Percentiles rank a stretch among this genome's conserved stretches.
phyloP scores from a whole-genome alignment of 2,113 vertebrate genomes.

The Chionomys nivalis region DNA sequence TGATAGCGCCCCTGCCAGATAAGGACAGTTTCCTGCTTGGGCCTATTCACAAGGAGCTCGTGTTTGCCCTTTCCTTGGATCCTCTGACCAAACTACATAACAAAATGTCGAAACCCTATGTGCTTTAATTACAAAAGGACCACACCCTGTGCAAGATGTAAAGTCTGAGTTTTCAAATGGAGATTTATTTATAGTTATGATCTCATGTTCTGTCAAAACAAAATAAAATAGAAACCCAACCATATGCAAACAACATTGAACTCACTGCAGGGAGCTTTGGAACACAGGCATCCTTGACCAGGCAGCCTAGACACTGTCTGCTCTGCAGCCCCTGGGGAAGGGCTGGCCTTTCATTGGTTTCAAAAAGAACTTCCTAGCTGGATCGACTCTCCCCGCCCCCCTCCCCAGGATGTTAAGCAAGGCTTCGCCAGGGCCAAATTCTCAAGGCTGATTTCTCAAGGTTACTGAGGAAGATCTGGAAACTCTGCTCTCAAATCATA shows the following conservation, averaged over 20 bases:
- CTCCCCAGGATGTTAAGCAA: slow-evolving; percentile 44
- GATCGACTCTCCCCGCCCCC: not conserved
- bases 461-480: slow-evolving; percentile 57
- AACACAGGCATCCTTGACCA: slow-evolving; percentile 31
- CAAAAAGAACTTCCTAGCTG: slow-evolving; percentile 69
- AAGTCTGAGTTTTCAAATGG: slow-evolving; percentile 80
- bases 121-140: slow-evolving; percentile 75
- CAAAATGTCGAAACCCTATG: slow-evolving; percentile 59
- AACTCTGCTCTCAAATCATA: slow-evolving; percentile 6
- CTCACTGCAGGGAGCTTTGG: slow-evolving; percentile 40
- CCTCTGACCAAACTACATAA: slow-evolving; percentile 59
- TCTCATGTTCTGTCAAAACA: slow-evolving; percentile 82
- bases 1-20: slow-evolving; percentile 51
- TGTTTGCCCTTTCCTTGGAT: slow-evolving; percentile 65
- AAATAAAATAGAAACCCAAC: slow-evolving; percentile 53
- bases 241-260: slow-evolving; percentile 68
- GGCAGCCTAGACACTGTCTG: slow-evolving; percentile 22
- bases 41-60: slow-evolving; percentile 47
- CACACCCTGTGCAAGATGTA: slow-evolving; percentile 79
- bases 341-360: slow-evolving; percentile 61
- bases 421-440: not conserved
- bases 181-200: slow-evolving; percentile 85
- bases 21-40: slow-evolving; percentile 54
- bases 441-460: slow-evolving; percentile 61
- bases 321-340: slow-evolving; percentile 19